Evolutionary conservation across 2,888 invertebrate genomes (phyloP).

Genomic region (Coelopa pilipes): DNA sequence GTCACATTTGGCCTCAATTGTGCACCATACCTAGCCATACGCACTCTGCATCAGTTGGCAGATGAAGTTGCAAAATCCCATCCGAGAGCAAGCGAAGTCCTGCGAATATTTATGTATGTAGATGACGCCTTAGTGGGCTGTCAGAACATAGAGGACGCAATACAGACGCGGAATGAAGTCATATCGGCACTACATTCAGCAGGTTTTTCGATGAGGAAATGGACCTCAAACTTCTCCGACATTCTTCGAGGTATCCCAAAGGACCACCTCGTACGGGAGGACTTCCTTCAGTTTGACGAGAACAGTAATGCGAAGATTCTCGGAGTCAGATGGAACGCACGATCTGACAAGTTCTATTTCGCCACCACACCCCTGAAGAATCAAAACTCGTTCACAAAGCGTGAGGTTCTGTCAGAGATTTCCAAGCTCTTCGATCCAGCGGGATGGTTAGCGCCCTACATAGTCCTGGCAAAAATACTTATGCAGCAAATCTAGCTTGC

Average conservation of each 20-base stretch:
- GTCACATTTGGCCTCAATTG: constrained; percentile 38
- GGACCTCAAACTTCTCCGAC: constrained; percentile 25
- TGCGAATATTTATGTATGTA: constrained; percentile 39
- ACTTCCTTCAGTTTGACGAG: constrained; percentile 35
- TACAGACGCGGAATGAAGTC: constrained; percentile 28
- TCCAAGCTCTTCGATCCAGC: constrained; percentile 23
- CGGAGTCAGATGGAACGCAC: constrained; percentile 41
- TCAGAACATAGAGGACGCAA: constrained; percentile 32
- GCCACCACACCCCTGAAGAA: background rate
- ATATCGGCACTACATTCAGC: constrained; percentile 29
- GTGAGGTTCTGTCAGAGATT: constrained; percentile 22
- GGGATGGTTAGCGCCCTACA: constrained; percentile 20
- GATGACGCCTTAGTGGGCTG: constrained; percentile 38
- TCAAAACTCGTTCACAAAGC: constrained; percentile 32
- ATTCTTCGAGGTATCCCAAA: background rate
- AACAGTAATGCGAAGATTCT: constrained; percentile 33
- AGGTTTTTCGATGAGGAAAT: constrained; percentile 29
- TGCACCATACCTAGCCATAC: constrained; percentile 34
- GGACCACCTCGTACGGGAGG: constrained; percentile 13
- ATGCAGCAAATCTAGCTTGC: constrained; percentile 23
- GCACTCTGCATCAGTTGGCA: constrained; percentile 34
- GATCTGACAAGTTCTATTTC: constrained; percentile 31
- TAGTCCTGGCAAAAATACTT: constrained; percentile 9
- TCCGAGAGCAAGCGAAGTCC: constrained; percentile 36
- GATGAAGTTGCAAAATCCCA: constrained; percentile 27